Base-by-base conservation (phyloP, 2,113 vertebrate species). In the Rousettus leschenaultii region DNA sequence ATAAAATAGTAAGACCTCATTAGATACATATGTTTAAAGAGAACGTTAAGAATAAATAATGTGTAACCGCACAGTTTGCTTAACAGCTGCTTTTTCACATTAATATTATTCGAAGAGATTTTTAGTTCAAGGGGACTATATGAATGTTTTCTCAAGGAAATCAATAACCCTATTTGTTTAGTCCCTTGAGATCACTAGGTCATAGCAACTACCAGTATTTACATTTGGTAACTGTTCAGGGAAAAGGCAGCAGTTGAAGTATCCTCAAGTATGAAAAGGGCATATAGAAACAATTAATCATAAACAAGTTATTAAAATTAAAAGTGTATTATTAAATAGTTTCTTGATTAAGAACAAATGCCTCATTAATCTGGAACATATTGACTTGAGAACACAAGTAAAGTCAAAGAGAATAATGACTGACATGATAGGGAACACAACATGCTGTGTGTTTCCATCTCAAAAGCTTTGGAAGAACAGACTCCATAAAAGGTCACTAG, bases 291-390 rank as follows among this genome's bases (percentile, higher is more conserved):
- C 97, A 98, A 99, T 98, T 97, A 98, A 98, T 98, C 97, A 98
- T 96, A 98, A 94, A 97, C 90, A 98, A 98, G 75, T 84, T 97
- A 94, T 98, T 99, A 98, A 98, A 99, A 98, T 98, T 98, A 98
- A 98, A 98, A 98, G 48, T 98, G 91, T 98, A 97, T 98, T 98
- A 97, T 98, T 98, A 98, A 98, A 98, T 98, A 97, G 96, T 97
- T 98, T 98, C 96, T 98, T 98, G 97, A 98, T 98, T 98, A 96
- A 98, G 98, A 98, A 98, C 98, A 98, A 99, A 99, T 98, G 98
- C 97, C 98, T 98, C 98, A 98, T 99, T 98, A 98, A 98, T 99
- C 98, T 98, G 98, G 97, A 98, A 97, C 97, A 97, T 74, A 98
- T 48, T 95, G 87, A 98, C 95, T 98, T 96, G 96, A 96, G 97